These are phyloP conservation scores for Apamea sordens DNA, from an alignment of 2,888 invertebrate genomes.

Conservation along the genomic window DNA sequence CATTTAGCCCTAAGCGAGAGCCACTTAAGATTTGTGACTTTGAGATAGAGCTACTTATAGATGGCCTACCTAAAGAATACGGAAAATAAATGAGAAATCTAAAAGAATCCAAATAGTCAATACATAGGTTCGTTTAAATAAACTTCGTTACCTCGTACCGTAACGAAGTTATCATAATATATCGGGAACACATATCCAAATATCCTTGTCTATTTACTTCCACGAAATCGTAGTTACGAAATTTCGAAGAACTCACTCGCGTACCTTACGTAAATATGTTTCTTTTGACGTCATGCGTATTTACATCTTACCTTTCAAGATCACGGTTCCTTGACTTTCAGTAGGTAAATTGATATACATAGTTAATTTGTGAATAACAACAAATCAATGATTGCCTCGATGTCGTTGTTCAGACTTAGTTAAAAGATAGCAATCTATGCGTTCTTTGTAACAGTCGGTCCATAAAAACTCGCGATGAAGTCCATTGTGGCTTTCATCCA, in stretches of 20 bases:
- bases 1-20: background rate
- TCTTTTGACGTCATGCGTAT: slow-evolving; percentile 48
- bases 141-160: slow-evolving; percentile 23
- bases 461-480: slow-evolving; percentile 4
- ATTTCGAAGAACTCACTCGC: slow-evolving; percentile 32
- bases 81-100: background rate
- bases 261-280: slow-evolving; percentile 39
- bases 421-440: slow-evolving; percentile 25
- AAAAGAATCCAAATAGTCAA: background rate
- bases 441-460: slow-evolving; percentile 12
- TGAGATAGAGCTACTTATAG: background rate
- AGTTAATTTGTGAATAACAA: slow-evolving; percentile 5
- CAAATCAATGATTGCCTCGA: slow-evolving; percentile 11
- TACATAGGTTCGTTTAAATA: slow-evolving; percentile 20
- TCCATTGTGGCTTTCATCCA: slow-evolving; percentile 32
- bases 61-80: background rate
- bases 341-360: slow-evolving; percentile 22
- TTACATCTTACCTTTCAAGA: slow-evolving; percentile 41
- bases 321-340: slow-evolving; percentile 24
- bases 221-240: slow-evolving; percentile 14
- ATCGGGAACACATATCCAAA: slow-evolving; percentile 7
- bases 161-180: slow-evolving; percentile 20
- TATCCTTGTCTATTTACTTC: slow-evolving; percentile 23
- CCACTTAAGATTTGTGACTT: background rate
- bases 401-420: slow-evolving; percentile 1